Conservation (phyloP, 1,140 invertebrate genomes). For the Eufriesea mexicana region DNA sequence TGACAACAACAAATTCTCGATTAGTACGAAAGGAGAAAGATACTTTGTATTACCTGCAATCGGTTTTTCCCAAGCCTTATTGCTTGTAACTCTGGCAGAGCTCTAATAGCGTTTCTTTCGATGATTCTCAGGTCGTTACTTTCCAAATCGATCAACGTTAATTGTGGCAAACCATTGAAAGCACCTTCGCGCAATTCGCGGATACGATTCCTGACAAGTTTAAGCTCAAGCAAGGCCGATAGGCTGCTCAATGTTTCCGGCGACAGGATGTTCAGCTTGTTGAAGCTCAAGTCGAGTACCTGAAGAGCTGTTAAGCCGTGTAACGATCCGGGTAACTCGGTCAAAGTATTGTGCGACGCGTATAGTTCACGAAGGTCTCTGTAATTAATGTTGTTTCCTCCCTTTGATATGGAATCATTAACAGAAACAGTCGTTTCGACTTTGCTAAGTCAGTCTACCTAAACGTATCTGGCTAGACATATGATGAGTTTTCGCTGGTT, state of each 20-base stretch:
- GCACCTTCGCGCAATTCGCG: conserved; percentile 87
- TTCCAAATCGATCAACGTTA: conserved; percentile 89
- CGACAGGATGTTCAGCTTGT: conserved; percentile 88
- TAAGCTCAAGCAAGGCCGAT: conserved; percentile 86
- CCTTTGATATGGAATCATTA: conserved; percentile 36
- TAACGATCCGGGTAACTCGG: conserved; percentile 87
- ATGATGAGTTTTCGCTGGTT: neutral
- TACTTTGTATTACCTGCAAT: conserved; percentile 82
- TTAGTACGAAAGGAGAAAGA: neutral
- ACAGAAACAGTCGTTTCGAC: conserved; percentile 24
- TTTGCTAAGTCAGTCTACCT: neutral
- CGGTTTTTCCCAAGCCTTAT: conserved; percentile 90
- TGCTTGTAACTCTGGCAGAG: conserved; percentile 89
- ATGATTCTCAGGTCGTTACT: conserved; percentile 91
- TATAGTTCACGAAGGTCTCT: conserved; percentile 88
- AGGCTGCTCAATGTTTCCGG: conserved; percentile 87
- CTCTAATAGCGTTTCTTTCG: conserved; percentile 89
- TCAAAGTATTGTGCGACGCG: conserved; percentile 90
- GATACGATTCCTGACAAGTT: conserved; percentile 89
- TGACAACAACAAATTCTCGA: neutral
- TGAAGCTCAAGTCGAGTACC: conserved; percentile 90
- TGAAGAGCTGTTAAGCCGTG: conserved; percentile 86
- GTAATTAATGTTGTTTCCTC: conserved; percentile 58
- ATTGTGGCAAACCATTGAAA: conserved; percentile 87
- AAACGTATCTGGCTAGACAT: neutral